phyloP scores from a whole-genome alignment of 2,888 invertebrate genomes.

The Machimus rusticus region DNA sequence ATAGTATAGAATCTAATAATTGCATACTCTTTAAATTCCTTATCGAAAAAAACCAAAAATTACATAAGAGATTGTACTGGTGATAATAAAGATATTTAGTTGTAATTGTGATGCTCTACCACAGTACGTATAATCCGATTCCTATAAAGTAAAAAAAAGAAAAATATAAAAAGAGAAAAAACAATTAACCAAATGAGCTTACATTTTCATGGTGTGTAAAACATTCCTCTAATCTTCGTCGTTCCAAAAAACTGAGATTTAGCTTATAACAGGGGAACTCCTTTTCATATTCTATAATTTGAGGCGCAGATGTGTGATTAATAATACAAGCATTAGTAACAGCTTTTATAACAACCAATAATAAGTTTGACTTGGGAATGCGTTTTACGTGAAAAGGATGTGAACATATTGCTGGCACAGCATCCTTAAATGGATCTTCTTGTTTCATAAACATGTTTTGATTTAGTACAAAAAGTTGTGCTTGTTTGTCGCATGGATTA shows the following conservation, averaged over 20 bases:
- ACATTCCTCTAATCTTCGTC: conserved; percentile 77
- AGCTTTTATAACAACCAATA: conserved; percentile 76
- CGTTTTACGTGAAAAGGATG: conserved; percentile 75
- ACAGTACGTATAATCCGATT: conserved; percentile 59
- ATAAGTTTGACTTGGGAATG: conserved; percentile 79
- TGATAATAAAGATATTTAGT: not conserved
- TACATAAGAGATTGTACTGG: not conserved
- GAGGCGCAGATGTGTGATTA: conserved; percentile 65
- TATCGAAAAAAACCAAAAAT: not conserved
- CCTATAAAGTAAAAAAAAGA: conserved; percentile 51
- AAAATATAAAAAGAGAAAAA: not conserved
- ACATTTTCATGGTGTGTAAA: conserved; percentile 79
- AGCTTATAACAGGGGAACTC: conserved; percentile 80
- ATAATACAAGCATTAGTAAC: conserved; percentile 63
- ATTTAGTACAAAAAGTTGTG: conserved; percentile 74
- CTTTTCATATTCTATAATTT: conserved; percentile 64
- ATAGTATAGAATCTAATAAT: not conserved
- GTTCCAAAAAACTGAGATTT: conserved; percentile 71
- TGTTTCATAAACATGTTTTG: conserved; percentile 65
- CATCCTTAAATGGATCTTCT: conserved; percentile 59
- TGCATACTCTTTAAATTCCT: not conserved
- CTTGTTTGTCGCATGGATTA: conserved; percentile 76
- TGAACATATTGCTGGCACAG: conserved; percentile 62
- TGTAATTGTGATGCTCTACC: conserved; percentile 55
- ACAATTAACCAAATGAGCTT: conserved; percentile 50